Base-by-base conservation (phyloP, 2,113 vertebrate species). In the Rissa tridactyla region DNA sequence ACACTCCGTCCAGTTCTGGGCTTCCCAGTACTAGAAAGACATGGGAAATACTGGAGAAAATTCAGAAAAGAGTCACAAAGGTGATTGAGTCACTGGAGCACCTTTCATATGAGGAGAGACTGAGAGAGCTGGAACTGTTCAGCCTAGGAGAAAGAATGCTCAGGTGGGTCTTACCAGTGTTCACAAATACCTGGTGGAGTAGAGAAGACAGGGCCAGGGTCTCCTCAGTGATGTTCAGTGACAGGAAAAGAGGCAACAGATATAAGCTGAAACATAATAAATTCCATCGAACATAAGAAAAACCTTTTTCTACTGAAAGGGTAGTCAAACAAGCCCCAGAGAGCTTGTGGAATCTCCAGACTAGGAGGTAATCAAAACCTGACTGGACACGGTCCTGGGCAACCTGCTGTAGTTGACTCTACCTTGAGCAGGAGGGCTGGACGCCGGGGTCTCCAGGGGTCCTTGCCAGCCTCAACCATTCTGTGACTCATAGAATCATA, bases 241-340 rank as follows among this genome's bases (percentile, higher is more conserved):
- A 52, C 17, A 12, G 4, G 16, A n/a, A 19, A 86, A 69, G 13
- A 14, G 2, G 6, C 18, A 82, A 47, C 0, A 0, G 7, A 4
- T 13, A 70, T 22, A 36, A 49, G 51, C 2, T 19, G 19, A 90
- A 84, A 40, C 9, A 55, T 5, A 47, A 5, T 5, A 81, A 84
- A 51, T 61, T 65, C 6, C 6, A n/a, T 17, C 15, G 21, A 87
- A 84, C 6, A 22, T 1, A 47, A 27, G 3, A 60, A 34, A 62
- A 51, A 22, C 5, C 2, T 27, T 52, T 32, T 73, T 79, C 20
- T 44, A 4, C 8, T 52, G 6, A 38, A 54, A 36, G 11, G 0
- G 2, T 62, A 4, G 9, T 38, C 47, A 34, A 60, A 54, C 12
- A 27, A 46, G 46, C 46, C 10, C 3, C 27, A 49, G 26, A 62